phyloP scores from a whole-genome alignment of 2,797 vertebrate genomes.

The Acanthornis magna region DNA sequence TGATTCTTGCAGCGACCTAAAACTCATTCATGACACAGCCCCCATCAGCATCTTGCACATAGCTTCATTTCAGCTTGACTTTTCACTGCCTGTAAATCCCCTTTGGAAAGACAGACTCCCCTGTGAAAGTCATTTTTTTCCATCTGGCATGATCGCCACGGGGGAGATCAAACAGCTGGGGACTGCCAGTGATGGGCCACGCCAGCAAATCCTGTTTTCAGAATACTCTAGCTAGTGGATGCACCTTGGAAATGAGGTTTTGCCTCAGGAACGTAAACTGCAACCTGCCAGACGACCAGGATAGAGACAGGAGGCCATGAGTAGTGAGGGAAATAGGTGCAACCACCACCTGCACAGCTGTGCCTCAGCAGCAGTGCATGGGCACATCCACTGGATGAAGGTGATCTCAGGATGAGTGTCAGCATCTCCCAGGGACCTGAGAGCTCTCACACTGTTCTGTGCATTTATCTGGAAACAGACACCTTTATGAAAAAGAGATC shows the following conservation, averaged over 20 bases:
- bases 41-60: neutral
- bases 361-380: fast-evolving
- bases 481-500: neutral
- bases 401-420: neutral
- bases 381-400: neutral
- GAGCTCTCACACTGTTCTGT: neutral
- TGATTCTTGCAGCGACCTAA: neutral
- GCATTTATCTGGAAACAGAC: neutral
- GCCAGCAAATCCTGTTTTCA: neutral
- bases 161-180: neutral
- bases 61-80: neutral
- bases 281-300: neutral
- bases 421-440: neutral
- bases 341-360: fast-evolving
- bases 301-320: neutral
- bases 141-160: neutral
- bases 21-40: neutral
- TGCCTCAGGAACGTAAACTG: neutral
- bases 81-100: neutral
- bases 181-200: neutral
- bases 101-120: neutral
- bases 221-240: neutral
- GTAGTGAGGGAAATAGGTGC: neutral
- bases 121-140: neutral
- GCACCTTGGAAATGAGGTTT: neutral